Percentiles rank a stretch among this genome's conserved stretches.
Evolutionary conservation across 2,113 vertebrate species (phyloP).

Genomic region (Gambusia affinis): DNA sequence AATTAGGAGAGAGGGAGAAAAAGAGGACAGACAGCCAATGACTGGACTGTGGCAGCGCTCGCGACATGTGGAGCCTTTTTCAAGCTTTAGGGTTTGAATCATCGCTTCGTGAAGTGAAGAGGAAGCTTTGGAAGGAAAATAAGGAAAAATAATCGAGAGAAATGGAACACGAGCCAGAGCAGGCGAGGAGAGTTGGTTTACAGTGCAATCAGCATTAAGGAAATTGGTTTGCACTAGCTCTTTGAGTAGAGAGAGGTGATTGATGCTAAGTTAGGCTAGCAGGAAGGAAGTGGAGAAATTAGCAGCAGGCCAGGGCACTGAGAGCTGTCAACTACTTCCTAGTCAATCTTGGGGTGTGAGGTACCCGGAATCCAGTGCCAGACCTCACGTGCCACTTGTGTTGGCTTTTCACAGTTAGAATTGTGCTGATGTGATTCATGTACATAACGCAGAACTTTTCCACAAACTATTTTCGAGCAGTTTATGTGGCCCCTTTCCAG

Average conservation of each 20-base stretch:
- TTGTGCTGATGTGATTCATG: slow-evolving; percentile 13
- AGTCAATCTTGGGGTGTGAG: slow-evolving; percentile 76
- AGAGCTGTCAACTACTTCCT: slow-evolving; percentile 83
- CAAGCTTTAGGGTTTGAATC: slow-evolving; percentile 47
- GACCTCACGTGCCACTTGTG: slow-evolving; percentile 26
- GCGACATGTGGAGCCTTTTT: slow-evolving; percentile 11
- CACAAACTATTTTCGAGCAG: slow-evolving; percentile 11
- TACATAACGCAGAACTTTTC: not conserved
- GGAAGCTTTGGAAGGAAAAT: slow-evolving; percentile 62
- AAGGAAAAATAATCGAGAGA: slow-evolving; percentile 56
- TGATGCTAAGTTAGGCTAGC: slow-evolving; percentile 80
- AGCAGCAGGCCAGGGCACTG: slow-evolving; percentile 68
- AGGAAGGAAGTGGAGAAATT: slow-evolving; percentile 81
- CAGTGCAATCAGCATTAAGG: slow-evolving; percentile 80
- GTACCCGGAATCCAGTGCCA: slow-evolving; percentile 59
- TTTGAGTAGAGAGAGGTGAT: slow-evolving; percentile 68
- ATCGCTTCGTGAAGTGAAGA: slow-evolving; percentile 60
- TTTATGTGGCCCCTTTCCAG: slow-evolving; percentile 20
- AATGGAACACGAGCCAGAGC: slow-evolving; percentile 61
- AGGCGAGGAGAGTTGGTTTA: slow-evolving; percentile 75
- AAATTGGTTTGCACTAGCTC: slow-evolving; percentile 77
- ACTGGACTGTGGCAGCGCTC: not conserved
- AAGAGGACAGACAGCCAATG: not conserved
- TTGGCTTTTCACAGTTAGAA: not conserved
- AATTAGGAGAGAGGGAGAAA: not conserved